Conservation (phyloP, 2,888 invertebrate genomes). For the Teleiodes luculella region DNA sequence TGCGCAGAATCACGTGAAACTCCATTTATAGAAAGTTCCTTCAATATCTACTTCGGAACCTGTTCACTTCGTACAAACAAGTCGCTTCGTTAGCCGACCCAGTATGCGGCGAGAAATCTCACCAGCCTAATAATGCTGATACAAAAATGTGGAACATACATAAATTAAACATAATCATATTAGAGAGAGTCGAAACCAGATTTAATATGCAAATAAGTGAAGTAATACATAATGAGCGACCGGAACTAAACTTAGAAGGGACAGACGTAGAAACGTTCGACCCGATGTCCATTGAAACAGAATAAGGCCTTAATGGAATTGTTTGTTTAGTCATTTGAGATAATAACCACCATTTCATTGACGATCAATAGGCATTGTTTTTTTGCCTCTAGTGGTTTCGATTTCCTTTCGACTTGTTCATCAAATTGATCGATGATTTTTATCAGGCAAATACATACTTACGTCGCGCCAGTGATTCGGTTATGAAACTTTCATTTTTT, state of each 20-base stretch:
- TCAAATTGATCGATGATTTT: constrained; percentile 21
- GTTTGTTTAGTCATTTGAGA: constrained; percentile 15
- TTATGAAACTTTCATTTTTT: constrained; percentile 18
- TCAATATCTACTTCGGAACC: constrained; percentile 50
- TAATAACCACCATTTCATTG: constrained; percentile 17
- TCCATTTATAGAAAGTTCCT: constrained; percentile 56
- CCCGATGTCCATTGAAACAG: not conserved
- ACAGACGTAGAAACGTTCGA: constrained; percentile 7
- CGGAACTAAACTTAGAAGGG: constrained; percentile 18
- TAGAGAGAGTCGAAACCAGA: constrained; percentile 42
- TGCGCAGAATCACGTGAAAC: constrained; percentile 51
- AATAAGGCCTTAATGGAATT: constrained; percentile 10
- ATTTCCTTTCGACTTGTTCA: constrained; percentile 28
- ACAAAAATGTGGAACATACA: constrained; percentile 52
- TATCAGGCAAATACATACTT: constrained; percentile 22
- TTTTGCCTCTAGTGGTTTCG: constrained; percentile 19
- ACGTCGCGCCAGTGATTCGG: not conserved
- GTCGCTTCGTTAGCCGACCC: constrained; percentile 34
- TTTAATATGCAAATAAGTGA: constrained; percentile 27
- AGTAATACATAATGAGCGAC: constrained; percentile 26
- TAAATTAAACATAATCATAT: constrained; percentile 38
- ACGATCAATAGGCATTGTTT: constrained; percentile 7
- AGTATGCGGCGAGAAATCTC: constrained; percentile 39
- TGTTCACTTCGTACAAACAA: constrained; percentile 41
- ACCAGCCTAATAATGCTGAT: constrained; percentile 42